Percentiles rank a stretch among this genome's conserved stretches.
These are phyloP conservation scores for Papilio glaucus DNA, from an alignment of 1,140 invertebrate genomes.

Conservation along the genomic window DNA sequence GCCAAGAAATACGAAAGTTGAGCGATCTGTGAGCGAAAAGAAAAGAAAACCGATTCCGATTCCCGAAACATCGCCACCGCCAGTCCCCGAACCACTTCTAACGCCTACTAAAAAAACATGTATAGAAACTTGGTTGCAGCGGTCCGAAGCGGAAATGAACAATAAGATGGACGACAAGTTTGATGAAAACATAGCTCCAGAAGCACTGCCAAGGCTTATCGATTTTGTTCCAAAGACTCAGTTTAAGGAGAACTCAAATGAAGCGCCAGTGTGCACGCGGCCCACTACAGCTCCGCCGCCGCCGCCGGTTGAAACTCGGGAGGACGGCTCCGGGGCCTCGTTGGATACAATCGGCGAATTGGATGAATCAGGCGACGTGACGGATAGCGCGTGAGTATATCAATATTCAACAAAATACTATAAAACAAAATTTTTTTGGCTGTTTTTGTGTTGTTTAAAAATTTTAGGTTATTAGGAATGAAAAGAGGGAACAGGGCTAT, in stretches of 20 bases:
- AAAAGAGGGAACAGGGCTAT: too few relatives aligned
- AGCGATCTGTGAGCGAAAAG: conserved; percentile 69
- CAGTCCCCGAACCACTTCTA: conserved; percentile 67
- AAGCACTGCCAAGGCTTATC: conserved; percentile 86
- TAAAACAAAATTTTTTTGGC: conserved; percentile 29
- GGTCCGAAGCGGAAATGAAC: conserved; percentile 79
- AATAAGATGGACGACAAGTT: conserved; percentile 64
- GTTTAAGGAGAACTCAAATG: conserved; percentile 67
- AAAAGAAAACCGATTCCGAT: conserved; percentile 65
- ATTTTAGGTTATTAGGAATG: neutral
- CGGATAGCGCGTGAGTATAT: conserved; percentile 70
- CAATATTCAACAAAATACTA: neutral
- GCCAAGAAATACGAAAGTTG: conserved; percentile 76
- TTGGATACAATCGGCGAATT: conserved; percentile 87
- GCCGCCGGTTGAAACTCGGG: conserved; percentile 70
- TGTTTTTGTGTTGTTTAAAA: conserved; percentile 27
- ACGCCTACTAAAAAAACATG: conserved; percentile 82
- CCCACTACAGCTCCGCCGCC: conserved; percentile 68
- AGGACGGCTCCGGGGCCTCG: conserved; percentile 78
- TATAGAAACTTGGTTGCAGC: conserved; percentile 81
- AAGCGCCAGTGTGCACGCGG: conserved; percentile 55
- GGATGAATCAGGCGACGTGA: conserved; percentile 84
- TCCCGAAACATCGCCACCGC: conserved; percentile 56
- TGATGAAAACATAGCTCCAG: conserved; percentile 65
- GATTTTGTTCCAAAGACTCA: conserved; percentile 87